Conservation (phyloP, 1,140 invertebrate species). For the Bombus polaris region DNA sequence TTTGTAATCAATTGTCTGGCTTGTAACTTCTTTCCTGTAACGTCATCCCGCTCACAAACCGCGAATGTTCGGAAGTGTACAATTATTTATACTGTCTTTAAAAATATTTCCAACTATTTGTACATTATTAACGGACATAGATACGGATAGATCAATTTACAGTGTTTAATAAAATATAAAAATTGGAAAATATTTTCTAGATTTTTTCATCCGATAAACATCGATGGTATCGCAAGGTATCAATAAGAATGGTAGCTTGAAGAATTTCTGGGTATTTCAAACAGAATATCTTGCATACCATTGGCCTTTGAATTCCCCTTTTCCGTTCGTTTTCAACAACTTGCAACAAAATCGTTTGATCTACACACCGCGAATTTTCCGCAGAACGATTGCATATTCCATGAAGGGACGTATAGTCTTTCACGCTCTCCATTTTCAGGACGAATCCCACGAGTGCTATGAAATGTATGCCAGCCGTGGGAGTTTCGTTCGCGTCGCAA, state of each 20-base stretch:
- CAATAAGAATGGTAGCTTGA: background rate
- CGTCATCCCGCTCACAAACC: no score
- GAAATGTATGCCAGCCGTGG: constrained; percentile 37
- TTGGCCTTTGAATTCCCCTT: background rate
- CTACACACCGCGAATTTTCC: constrained; percentile 41
- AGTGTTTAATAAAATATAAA: background rate
- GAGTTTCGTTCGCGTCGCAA: constrained; percentile 35
- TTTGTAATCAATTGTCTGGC: no score
- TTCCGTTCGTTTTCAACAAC: background rate
- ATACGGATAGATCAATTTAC: background rate
- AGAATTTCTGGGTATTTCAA: background rate
- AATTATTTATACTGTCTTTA: no score
- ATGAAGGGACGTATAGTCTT: constrained; percentile 3
- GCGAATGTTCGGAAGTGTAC: no score
- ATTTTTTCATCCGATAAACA: no score
- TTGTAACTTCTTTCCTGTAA: no score
- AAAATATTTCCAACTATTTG: no score
- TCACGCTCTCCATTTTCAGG: constrained; percentile 19
- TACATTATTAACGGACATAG: no score
- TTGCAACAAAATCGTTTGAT: constrained; percentile 14
- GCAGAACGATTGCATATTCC: constrained; percentile 39
- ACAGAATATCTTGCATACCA: background rate
- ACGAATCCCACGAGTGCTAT: constrained; percentile 50
- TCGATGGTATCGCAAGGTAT: background rate
- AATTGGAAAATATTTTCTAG: background rate